phyloP scores from a whole-genome alignment of 2,113 vertebrate species.

The Centrocercus urophasianus region DNA sequence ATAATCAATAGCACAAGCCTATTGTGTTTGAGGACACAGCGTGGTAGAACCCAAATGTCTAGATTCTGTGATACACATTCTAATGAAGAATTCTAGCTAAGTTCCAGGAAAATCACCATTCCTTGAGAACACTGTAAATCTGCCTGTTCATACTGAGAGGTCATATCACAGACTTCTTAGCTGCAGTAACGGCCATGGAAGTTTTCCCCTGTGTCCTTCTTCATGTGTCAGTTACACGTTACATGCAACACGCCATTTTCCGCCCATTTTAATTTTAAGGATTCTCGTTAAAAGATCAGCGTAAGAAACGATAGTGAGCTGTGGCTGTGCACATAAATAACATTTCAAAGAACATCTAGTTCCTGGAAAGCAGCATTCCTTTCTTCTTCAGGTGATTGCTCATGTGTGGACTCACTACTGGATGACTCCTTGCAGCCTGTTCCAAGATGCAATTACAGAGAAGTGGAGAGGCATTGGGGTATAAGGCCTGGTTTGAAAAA shows the following conservation, averaged over 20 bases:
- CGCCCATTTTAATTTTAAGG: not conserved
- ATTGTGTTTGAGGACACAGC: not conserved
- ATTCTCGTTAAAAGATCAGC: not conserved
- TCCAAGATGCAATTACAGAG: not conserved
- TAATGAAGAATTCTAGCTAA: not conserved
- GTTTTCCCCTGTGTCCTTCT: not conserved
- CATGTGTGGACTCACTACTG: fast-evolving
- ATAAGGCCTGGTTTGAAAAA: not conserved
- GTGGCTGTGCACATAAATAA: not conserved
- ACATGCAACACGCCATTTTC: too few relatives aligned
- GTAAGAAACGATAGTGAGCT: not conserved
- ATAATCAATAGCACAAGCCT: not conserved
- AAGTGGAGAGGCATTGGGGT: not conserved
- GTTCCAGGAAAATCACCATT: not conserved
- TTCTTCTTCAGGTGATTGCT: not conserved
- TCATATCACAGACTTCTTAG: not conserved
- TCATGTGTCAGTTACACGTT: not conserved
- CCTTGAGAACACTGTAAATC: too few relatives aligned
- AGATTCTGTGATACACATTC: not conserved
- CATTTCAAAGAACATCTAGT: not conserved
- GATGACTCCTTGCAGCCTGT: not conserved
- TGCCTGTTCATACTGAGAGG: not conserved
- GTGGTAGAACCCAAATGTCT: not conserved
- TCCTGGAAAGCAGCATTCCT: not conserved
- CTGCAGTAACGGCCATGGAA: not conserved